These are phyloP conservation scores for Phataginus tetradactyla DNA, from an alignment of 2,797 vertebrate genomes.

Conservation along the genomic window DNA sequence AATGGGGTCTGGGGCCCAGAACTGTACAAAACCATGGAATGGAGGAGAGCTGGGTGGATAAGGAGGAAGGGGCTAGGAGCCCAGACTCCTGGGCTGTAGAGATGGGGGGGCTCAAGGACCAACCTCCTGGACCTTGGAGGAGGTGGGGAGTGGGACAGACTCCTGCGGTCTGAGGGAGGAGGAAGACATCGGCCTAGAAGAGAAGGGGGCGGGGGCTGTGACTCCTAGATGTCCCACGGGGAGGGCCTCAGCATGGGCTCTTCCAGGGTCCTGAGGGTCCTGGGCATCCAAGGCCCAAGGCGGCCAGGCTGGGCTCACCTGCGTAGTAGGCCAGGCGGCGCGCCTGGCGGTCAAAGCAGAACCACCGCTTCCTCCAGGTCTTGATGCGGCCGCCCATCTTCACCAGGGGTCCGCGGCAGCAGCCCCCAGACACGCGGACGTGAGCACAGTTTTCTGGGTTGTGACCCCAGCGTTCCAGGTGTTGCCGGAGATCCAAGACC, in stretches of 20 bases:
- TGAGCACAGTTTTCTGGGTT: conserved; percentile 88
- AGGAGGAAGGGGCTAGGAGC: background rate
- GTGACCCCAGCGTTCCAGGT: conserved; percentile 93
- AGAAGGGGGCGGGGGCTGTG: background rate
- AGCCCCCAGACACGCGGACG: conserved; percentile 87
- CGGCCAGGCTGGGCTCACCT: conserved; percentile 80
- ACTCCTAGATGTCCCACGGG: no score
- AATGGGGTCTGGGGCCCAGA: background rate
- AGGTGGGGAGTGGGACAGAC: no score
- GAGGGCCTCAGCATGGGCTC: background rate
- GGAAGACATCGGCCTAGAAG: background rate
- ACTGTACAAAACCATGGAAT: background rate
- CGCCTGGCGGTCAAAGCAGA: conserved; percentile 93
- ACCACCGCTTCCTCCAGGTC: conserved; percentile 96
- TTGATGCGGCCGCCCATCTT: conserved; percentile 95
- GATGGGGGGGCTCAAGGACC: background rate
- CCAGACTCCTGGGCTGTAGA: background rate
- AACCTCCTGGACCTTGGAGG: background rate
- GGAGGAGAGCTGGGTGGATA: background rate
- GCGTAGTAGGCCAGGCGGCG: conserved; percentile 93
- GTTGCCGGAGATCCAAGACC: conserved; percentile 91
- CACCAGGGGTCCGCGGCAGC: conserved; percentile 92
- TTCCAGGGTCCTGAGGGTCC: no score
- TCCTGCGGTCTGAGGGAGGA: background rate
- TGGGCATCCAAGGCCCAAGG: background rate